A percentile compares a stretch with the other conserved stretches of the same genome.
Evolutionary conservation across 2,888 invertebrate genomes (phyloP).

Genomic region (Drosophila bunnanda): DNA sequence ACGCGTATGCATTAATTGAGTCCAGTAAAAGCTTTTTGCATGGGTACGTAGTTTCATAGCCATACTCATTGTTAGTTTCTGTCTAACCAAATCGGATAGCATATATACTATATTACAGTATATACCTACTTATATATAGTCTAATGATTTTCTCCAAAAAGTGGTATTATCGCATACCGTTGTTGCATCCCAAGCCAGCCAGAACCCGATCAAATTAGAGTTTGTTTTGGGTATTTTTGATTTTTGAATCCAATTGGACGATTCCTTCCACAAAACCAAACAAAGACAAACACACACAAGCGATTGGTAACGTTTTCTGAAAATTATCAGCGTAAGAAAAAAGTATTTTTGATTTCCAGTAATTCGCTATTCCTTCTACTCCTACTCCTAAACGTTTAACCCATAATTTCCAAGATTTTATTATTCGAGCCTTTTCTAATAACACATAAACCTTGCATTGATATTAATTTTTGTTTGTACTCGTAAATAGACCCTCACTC

Average conservation of each 20-base stretch:
- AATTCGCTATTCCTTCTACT: conserved; percentile 7
- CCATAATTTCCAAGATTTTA: conserved; percentile 18
- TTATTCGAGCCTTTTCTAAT: conserved; percentile 12
- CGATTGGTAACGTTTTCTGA: conserved; percentile 69
- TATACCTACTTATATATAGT: conserved; percentile 25
- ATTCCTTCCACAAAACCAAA: conserved; percentile 21
- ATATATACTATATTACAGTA: conserved; percentile 16
- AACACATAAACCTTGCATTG: conserved; percentile 23
- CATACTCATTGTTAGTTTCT: conserved; percentile 56
- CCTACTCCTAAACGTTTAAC: conserved; percentile 5
- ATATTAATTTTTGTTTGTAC: conserved; percentile 29
- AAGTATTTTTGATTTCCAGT: conserved; percentile 46
- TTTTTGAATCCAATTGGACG: conserved; percentile 51
- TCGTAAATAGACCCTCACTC: conserved; percentile 6
- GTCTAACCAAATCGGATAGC: conserved; percentile 42
- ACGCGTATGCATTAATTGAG: conserved; percentile 86
- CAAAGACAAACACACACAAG: conserved; percentile 49
- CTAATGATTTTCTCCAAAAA: conserved; percentile 40
- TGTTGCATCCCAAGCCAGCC: conserved; percentile 28
- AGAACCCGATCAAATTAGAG: conserved; percentile 36
- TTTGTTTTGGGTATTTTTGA: conserved; percentile 50
- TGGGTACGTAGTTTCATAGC: conserved; percentile 85
- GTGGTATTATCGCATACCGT: conserved; percentile 14
- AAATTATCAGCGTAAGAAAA: conserved; percentile 35
- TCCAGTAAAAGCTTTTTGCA: conserved; percentile 85